A percentile compares a stretch with the other conserved stretches of the same genome.
Conservation (phyloP, 2,113 vertebrate genomes). For the Cyanistes caeruleus region DNA sequence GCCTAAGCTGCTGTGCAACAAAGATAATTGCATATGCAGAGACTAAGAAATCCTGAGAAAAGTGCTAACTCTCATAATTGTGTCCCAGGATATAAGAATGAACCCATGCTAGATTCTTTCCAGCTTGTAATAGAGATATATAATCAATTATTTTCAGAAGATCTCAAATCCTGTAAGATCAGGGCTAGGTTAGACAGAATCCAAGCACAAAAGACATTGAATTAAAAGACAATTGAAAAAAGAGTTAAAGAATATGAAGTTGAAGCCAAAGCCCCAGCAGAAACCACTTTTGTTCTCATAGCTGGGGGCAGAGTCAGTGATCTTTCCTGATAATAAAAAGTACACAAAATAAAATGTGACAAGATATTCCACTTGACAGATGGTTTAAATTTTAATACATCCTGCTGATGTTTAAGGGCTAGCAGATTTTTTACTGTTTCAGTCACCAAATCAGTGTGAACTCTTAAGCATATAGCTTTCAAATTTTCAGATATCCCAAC, state of each 20-base stretch:
- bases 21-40: not conserved
- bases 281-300: not conserved
- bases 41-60: not conserved
- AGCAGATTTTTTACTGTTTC: not conserved
- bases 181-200: not conserved
- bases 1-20: not conserved
- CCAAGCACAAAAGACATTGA: not conserved
- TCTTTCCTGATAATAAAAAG: slow-evolving; percentile 20
- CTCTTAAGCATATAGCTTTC: not conserved
- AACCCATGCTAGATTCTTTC: not conserved
- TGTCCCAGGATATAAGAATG: not conserved
- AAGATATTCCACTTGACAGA: slow-evolving; percentile 8
- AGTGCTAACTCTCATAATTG: not conserved
- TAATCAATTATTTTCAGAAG: not conserved
- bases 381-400: slow-evolving; percentile 18
- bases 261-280: not conserved
- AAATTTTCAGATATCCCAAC: not conserved
- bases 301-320: not conserved
- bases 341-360: slow-evolving; percentile 47
- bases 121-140: not conserved
- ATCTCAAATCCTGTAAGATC: not conserved
- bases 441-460: not conserved
- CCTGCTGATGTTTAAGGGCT: not conserved
- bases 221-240: not conserved
- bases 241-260: not conserved